Evolutionary conservation across 2,888 invertebrate species (phyloP).

Genomic region (Pachliopta kotzebuea): DNA sequence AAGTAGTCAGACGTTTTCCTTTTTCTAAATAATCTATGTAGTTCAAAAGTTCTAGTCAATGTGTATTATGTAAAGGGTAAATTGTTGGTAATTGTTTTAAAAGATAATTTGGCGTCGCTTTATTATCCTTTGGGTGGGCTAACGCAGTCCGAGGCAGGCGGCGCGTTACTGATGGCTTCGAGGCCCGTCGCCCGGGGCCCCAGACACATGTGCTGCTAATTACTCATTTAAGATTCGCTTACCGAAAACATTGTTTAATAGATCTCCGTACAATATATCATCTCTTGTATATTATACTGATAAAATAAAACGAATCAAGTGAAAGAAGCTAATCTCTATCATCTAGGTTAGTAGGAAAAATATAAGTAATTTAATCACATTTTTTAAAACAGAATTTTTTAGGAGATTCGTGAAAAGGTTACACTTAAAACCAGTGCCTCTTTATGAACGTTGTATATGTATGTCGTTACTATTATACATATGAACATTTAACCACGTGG

Average conservation of each 20-base stretch:
- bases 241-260: constrained; percentile 38
- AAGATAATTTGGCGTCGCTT: constrained; percentile 71
- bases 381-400: too few relatives aligned
- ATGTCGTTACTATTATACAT: too few relatives aligned
- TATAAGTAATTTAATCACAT: too few relatives aligned
- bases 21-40: neutral
- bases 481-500: too few relatives aligned
- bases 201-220: constrained; percentile 68
- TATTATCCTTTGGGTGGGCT: constrained; percentile 57
- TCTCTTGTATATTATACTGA: neutral
- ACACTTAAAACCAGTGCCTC: too few relatives aligned
- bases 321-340: neutral
- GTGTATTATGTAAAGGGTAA: constrained; percentile 50
- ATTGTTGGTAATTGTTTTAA: constrained; percentile 69
- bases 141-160: constrained; percentile 52
- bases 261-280: constrained; percentile 22
- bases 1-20: too few relatives aligned
- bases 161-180: constrained; percentile 58
- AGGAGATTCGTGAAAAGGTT: too few relatives aligned
- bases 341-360: neutral
- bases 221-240: constrained; percentile 53
- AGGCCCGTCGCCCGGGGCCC: constrained; percentile 38
- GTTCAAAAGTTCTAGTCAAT: neutral
- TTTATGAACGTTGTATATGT: too few relatives aligned
- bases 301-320: neutral